A percentile compares a stretch with the other conserved stretches of the same genome.
phyloP scores from a whole-genome alignment of 2,113 vertebrate species.

The Gasterosteus aculeatus region DNA sequence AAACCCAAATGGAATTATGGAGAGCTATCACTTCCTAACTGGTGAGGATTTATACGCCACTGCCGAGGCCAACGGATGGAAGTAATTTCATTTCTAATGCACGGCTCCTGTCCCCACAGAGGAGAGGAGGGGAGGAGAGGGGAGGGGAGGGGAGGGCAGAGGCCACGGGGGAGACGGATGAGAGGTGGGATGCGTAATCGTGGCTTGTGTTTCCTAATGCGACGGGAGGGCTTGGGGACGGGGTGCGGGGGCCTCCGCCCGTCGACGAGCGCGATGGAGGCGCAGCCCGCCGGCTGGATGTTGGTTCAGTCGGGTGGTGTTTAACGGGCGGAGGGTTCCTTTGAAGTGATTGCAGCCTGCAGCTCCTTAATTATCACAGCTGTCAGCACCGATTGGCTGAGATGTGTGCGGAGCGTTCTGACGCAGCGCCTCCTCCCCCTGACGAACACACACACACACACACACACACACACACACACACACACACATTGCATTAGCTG shows the following conservation, averaged over 20 bases:
- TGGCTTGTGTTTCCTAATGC: constrained; percentile 60
- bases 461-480: constrained; percentile 57
- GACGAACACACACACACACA: constrained; percentile 59
- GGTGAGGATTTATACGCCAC: constrained; percentile 72
- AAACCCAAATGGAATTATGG: constrained; percentile 73
- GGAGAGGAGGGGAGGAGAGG: constrained; percentile 20
- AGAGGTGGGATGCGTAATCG: constrained; percentile 47
- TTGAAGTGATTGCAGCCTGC: constrained; percentile 64
- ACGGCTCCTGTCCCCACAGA: constrained; percentile 71
- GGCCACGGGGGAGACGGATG: constrained; percentile 24
- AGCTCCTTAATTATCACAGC: constrained; percentile 69
- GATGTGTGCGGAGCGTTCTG: constrained; percentile 54
- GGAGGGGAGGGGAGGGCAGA: constrained; percentile 31
- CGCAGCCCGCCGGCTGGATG: constrained; percentile 35
- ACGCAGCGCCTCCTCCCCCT: constrained; percentile 36
- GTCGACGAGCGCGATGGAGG: constrained; percentile 50
- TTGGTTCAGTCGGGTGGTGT: constrained; percentile 55
- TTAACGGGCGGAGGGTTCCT: constrained; percentile 47
- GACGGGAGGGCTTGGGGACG: constrained; percentile 33
- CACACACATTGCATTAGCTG: constrained; percentile 56
- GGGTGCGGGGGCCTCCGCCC: constrained; percentile 26
- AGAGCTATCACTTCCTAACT: constrained; percentile 75
- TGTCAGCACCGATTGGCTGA: constrained; percentile 63
- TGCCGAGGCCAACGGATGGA: constrained; percentile 71
- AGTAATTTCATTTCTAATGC: constrained; percentile 79